A percentile compares a stretch with the other conserved stretches of the same genome.
These are phyloP conservation scores for Dromaius novaehollandiae DNA, from an alignment of 2,113 vertebrate genomes.

Conservation along the genomic window DNA sequence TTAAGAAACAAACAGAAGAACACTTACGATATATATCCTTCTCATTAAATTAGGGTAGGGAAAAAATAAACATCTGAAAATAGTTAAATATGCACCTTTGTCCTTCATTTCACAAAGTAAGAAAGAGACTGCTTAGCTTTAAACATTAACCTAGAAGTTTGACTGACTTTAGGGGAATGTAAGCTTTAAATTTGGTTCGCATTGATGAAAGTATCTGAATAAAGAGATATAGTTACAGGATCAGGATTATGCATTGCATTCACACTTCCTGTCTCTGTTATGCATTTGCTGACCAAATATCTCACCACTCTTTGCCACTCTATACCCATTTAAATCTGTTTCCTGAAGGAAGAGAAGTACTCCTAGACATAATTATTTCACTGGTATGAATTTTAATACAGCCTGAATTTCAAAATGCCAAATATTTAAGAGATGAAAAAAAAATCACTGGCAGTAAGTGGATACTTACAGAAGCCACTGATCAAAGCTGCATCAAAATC, in stretches of 20 bases:
- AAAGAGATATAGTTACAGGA: background rate
- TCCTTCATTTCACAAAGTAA: background rate
- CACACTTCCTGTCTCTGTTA: background rate
- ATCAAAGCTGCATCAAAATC: background rate
- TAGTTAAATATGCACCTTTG: background rate
- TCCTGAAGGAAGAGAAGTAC: background rate
- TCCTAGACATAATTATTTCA: background rate
- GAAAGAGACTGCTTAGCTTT: background rate
- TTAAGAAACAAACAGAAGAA: background rate
- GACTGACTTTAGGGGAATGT: background rate
- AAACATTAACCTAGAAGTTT: background rate
- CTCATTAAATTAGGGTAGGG: background rate
- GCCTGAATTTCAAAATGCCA: background rate
- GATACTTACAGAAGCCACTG: background rate
- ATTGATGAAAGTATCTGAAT: background rate
- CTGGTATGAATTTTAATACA: background rate
- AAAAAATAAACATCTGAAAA: background rate
- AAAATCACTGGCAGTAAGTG: background rate
- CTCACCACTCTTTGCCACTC: background rate
- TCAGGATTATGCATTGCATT: background rate
- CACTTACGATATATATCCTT: background rate
- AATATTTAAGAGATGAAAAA: background rate
- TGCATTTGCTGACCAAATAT: background rate
- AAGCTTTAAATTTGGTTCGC: background rate
- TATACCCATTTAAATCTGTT: background rate